These are phyloP conservation scores for Watersipora subatra DNA, from an alignment of 1,140 invertebrate species.

Conservation along the genomic window DNA sequence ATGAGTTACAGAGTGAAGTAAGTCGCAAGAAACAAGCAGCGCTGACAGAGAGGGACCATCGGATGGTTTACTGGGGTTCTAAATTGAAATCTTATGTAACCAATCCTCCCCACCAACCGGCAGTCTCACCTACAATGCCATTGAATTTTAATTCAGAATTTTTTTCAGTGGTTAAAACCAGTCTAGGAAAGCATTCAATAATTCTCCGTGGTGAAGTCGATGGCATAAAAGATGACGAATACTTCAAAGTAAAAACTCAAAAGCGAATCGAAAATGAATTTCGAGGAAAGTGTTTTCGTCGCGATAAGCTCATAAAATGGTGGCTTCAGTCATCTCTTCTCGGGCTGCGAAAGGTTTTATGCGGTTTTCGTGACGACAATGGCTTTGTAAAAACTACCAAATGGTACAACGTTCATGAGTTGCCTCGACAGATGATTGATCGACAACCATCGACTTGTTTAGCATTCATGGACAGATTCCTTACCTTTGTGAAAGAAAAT, in stretches of 20 bases:
- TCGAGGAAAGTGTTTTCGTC: conserved; percentile 45
- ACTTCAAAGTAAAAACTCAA: conserved; percentile 52
- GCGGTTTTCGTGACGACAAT: conserved; percentile 54
- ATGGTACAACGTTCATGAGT: conserved; percentile 29
- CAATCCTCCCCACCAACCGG: background rate
- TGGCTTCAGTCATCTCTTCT: conserved; percentile 61
- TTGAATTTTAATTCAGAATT: conserved; percentile 54
- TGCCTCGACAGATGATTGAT: conserved; percentile 28
- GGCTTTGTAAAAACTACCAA: conserved; percentile 47
- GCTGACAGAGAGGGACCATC: conserved; percentile 18
- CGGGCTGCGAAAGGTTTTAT: conserved; percentile 51
- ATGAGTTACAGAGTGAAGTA: background rate
- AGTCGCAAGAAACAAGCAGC: background rate
- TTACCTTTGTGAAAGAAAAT: conserved; percentile 16
- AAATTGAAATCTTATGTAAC: conserved; percentile 70
- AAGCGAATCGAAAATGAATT: conserved; percentile 41
- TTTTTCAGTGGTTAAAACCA: conserved; percentile 43
- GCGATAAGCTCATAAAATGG: conserved; percentile 51
- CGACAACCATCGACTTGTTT: conserved; percentile 45
- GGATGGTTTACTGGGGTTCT: conserved; percentile 57
- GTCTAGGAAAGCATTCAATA: conserved; percentile 44
- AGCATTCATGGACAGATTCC: conserved; percentile 45
- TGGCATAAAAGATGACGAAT: conserved; percentile 24
- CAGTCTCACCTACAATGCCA: conserved; percentile 39
- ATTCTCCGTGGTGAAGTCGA: conserved; percentile 36